Evolutionary conservation across 1,140 invertebrate genomes (phyloP).

Genomic region (Medauroidea extradentata): DNA sequence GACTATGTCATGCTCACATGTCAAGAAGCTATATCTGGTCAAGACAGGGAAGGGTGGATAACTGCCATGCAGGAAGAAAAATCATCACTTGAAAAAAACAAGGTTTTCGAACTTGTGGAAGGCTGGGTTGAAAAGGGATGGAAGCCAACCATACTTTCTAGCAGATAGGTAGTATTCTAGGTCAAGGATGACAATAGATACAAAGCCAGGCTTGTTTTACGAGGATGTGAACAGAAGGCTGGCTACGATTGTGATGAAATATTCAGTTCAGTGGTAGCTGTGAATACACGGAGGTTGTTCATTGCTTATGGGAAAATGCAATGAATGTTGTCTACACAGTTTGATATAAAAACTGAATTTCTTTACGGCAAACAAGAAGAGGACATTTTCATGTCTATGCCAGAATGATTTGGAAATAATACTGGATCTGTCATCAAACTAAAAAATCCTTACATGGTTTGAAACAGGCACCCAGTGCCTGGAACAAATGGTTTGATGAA

Average conservation of each 20-base stretch:
- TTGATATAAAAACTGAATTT: conserved; percentile 41
- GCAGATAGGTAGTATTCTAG: too few relatives aligned
- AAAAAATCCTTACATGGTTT: conserved; percentile 42
- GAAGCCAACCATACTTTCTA: too few relatives aligned
- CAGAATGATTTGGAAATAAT: conserved; percentile 36
- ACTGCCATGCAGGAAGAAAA: too few relatives aligned
- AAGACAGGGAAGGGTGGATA: too few relatives aligned
- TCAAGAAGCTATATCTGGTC: too few relatives aligned
- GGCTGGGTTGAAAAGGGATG: too few relatives aligned
- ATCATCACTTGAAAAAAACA: too few relatives aligned
- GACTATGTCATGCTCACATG: too few relatives aligned
- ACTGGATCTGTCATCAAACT: conserved; percentile 30
- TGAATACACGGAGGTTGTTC: conserved; percentile 25
- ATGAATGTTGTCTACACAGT: conserved; percentile 26
- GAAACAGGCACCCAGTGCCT: conserved; percentile 42
- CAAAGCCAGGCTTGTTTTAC: too few relatives aligned
- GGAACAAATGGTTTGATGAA: conserved; percentile 30
- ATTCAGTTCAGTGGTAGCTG: conserved; percentile 33
- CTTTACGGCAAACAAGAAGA: conserved; percentile 42
- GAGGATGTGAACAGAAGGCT: conserved; percentile 26
- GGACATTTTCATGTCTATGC: conserved; percentile 40
- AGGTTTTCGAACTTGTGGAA: too few relatives aligned
- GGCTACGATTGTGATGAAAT: conserved; percentile 32
- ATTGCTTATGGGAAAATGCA: conserved; percentile 22
- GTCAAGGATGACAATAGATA: too few relatives aligned